Conservation (phyloP, 2,113 vertebrate genomes). For the Camelus bactrianus region DNA sequence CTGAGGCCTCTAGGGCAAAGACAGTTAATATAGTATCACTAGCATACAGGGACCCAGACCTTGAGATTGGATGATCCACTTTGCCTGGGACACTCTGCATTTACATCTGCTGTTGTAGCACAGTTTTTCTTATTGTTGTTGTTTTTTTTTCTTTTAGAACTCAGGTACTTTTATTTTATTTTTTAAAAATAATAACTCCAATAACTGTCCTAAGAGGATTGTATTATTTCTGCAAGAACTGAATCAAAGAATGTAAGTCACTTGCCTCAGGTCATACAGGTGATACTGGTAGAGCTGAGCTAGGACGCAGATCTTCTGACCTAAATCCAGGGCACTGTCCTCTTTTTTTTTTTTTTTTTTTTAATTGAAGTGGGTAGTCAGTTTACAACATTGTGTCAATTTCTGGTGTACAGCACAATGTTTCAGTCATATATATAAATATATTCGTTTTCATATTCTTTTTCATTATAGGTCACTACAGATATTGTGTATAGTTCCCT, state of each 20-base stretch:
- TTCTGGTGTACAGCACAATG: too few species aligned
- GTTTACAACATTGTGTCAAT: too few species aligned
- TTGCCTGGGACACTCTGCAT: not conserved
- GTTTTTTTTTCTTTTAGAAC: too few species aligned
- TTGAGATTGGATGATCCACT: not conserved
- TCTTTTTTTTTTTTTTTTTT: too few species aligned
- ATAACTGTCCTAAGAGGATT: not conserved
- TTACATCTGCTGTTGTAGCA: not conserved
- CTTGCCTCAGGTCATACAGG: not conserved
- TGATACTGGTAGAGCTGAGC: not conserved
- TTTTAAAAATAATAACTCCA: conserved; percentile 41
- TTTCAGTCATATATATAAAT: too few species aligned
- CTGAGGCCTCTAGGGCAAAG: not conserved
- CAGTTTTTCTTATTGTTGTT: too few species aligned
- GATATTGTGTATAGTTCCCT: too few species aligned
- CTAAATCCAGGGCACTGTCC: not conserved
- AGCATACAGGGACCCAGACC: not conserved
- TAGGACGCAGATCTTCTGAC: not conserved
- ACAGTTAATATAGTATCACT: not conserved
- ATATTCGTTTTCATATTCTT: too few species aligned
- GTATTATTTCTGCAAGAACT: not conserved
- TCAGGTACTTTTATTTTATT: not conserved
- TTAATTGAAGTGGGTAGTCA: too few species aligned
- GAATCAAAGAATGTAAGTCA: not conserved
- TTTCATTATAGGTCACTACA: too few species aligned